Evolutionary conservation across 2,797 vertebrate genomes (phyloP), one percentile per base, ranked within the genome.

Genomic region (Halcyon badia): DNA sequence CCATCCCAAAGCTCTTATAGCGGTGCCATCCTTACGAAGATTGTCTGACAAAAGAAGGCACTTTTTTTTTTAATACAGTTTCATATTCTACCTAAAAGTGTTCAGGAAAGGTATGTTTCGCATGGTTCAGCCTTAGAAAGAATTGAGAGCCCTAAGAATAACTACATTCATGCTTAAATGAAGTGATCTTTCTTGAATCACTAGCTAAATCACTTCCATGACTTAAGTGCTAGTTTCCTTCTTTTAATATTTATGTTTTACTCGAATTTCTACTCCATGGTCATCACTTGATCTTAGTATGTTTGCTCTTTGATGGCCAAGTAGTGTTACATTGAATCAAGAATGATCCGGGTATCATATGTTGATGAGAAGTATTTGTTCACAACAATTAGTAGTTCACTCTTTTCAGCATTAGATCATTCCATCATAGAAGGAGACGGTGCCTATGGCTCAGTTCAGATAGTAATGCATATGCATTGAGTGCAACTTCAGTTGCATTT

Each of bases 401-500:
- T 60, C 11, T 86, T 86, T 48, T 16, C 69, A 61, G 15, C 4
- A 1, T 68, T 30, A 61, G 56, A 41, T 44, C 48, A 25, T 42
- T 71, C 54, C 12, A 7, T 14, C 5, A 4, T 2, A 17, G 41
- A 61, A 81, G 22, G 51, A 86, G 25, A 14, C 1, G 6, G 14
- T 64, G 39, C 22, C 37, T 72, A 12, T 10, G 33, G 14, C n/a
- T 86, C 65, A 28, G 25, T 24, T 68, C 44, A 64, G 31, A 10
- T 2, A 28, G 5, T 58, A 24, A 24, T 4, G 19, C 9, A 18
- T 5, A 5, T 3, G 10, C 37, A 54, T 2, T 2, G 1, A 54
- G 12, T 9, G 33, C 7, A 21, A 22, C 25, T 73, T 54, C 68
- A 46, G 37, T 4, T 66, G 54, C n/a, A 13, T 7, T 44, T 90